Evolutionary conservation across 2,797 vertebrate species (phyloP).

Genomic region (Fringilla coelebs): DNA sequence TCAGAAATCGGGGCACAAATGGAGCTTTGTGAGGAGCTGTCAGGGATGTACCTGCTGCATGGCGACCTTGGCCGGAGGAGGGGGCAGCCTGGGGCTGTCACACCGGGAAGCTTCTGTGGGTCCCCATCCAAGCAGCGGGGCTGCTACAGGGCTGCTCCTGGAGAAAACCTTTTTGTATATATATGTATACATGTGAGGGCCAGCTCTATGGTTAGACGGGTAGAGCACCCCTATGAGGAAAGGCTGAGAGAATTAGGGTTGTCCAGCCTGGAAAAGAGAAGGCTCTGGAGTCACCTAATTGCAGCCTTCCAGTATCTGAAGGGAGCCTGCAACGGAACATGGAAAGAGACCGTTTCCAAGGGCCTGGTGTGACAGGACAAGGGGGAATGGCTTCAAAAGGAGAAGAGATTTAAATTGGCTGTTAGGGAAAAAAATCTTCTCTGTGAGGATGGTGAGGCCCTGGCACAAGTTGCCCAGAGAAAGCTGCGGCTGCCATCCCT

Average conservation of each 20-base stretch:
- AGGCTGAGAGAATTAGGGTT: background rate
- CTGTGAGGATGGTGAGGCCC: background rate
- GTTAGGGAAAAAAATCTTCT: background rate
- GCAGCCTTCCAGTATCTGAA: background rate
- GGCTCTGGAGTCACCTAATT: background rate
- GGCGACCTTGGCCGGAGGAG: fast-evolving
- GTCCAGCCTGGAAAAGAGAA: background rate
- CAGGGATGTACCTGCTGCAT: background rate
- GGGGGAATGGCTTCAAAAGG: background rate
- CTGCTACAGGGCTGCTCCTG: background rate
- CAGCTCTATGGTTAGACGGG: background rate
- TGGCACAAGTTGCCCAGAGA: background rate
- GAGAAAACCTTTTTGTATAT: background rate
- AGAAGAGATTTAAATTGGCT: background rate
- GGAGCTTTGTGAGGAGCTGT: constrained; percentile 15
- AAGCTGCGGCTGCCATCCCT: background rate
- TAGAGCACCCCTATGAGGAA: background rate
- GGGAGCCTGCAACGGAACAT: background rate
- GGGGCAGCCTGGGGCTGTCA: background rate
- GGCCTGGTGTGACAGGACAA: background rate
- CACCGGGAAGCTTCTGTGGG: fast-evolving
- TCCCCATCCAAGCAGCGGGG: fast-evolving
- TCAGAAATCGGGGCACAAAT: background rate
- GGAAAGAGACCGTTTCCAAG: background rate
- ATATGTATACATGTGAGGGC: background rate